Evolutionary conservation across 2,888 invertebrate species (phyloP).

Genomic region (Onchidella celtica): DNA sequence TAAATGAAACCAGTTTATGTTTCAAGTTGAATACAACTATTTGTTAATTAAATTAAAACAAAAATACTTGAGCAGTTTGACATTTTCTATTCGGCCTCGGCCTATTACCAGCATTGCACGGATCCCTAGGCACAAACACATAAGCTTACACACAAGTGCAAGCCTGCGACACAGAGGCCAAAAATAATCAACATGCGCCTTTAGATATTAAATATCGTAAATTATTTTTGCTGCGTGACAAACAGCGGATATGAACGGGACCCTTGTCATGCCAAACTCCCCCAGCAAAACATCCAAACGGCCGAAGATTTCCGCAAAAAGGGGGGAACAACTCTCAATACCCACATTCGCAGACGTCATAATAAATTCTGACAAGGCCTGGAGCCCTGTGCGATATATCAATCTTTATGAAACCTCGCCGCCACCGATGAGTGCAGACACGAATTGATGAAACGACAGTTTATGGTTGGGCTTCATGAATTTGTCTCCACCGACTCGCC

Average conservation of each 20-base stretch:
- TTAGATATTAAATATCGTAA: conserved; percentile 36
- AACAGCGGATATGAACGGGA: conserved; percentile 37
- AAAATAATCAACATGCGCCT: conserved; percentile 17
- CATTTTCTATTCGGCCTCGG: no score
- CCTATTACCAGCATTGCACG: no score
- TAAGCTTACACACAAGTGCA: no score
- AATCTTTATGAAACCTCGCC: conserved; percentile 57
- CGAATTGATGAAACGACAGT: conserved; percentile 60
- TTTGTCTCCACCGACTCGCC: conserved; percentile 29
- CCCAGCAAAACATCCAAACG: conserved; percentile 16
- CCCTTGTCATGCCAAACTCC: background rate
- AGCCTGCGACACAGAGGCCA: background rate
- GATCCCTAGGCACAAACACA: no score
- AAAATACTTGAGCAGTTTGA: no score
- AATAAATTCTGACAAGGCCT: conserved; percentile 37
- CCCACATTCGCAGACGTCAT: conserved; percentile 41
- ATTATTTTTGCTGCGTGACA: conserved; percentile 12
- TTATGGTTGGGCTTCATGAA: conserved; percentile 50
- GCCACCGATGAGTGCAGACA: conserved; percentile 43
- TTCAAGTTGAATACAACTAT: no score
- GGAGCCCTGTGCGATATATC: conserved; percentile 51
- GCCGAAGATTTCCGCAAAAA: conserved; percentile 17
- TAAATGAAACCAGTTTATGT: no score
- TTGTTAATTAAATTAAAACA: no score
- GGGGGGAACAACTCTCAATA: conserved; percentile 28